These are phyloP conservation scores for human DNA, from an alignment of 2,113 vertebrate genomes.

Conservation along the genomic window GRCh38 chr13:20404501-20405000, in stretches of 20 bases:
- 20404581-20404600: fast-evolving
- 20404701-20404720: conserved; percentile 89
- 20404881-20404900: neutral
- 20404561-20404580: too few relatives aligned
- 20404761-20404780: neutral
- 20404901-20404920: too few relatives aligned
- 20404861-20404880: neutral
- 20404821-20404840: too few relatives aligned
- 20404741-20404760: conserved; percentile 83
- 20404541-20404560: fast-evolving
- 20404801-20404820: too few relatives aligned
- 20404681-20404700: conserved; percentile 91
- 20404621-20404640: conserved; percentile 81
- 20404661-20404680: conserved; percentile 91
- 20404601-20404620: neutral
- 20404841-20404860: too few relatives aligned
- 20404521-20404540: neutral
- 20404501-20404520: too few relatives aligned
- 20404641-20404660: conserved; percentile 85
- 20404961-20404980: too few relatives aligned
- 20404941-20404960: neutral
- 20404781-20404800: too few relatives aligned
- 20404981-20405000: too few relatives aligned
- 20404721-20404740: conserved; percentile 90
- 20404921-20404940: too few relatives aligned